Base-by-base conservation (phyloP, 2,888 invertebrate species). In the Pachydiplax longipennis region DNA sequence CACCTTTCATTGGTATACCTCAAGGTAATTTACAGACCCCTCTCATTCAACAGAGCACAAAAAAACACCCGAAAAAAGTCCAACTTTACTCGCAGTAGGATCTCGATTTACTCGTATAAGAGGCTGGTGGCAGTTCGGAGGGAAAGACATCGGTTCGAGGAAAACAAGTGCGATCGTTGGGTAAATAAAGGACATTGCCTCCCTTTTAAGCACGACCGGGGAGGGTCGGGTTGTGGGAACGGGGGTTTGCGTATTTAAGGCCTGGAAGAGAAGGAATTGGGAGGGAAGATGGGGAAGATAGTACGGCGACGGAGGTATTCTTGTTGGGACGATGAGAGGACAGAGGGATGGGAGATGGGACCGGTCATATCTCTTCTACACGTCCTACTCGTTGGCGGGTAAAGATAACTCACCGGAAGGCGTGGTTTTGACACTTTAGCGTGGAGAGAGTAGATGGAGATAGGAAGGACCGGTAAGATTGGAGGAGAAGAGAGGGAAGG, bases 201-300 rank as follows among this genome's bases (percentile, higher is more conserved):
- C 73, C 73, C 73, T 73, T 73, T 73, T 73, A 73, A 73, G 58
- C 22, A 35, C 25, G 83, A 58, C 25, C 53, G 58, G 15, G 48
- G 48, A 3, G 82, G 61, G 61, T 10, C 25, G 65, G 22, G 65
- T 12, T 25, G 31, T 31, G 25, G 25, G 73, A 31, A 73, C 31
- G 73, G 73, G 73, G 73, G 73, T 31, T 73, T 73, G 73, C 73
- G 73, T 73, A 73, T 73, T 73, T 73, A 73, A 73, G 73, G 12
- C 25, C 73, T 13, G 73, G 8, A 25, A 40, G 48, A 83, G 31
- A 35, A 53, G 73, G 73, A 48, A 80, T n/a, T n/a, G 48, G 81
- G 25, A 93, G 92, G 93, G 92, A 92, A 92, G 92, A 92, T 92
- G 91, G 92, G 92, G 92, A 93, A 93, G 92, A 93, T 93, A 93